Conservation (phyloP, 2,888 invertebrate species). For the Mystacides longicornis region DNA sequence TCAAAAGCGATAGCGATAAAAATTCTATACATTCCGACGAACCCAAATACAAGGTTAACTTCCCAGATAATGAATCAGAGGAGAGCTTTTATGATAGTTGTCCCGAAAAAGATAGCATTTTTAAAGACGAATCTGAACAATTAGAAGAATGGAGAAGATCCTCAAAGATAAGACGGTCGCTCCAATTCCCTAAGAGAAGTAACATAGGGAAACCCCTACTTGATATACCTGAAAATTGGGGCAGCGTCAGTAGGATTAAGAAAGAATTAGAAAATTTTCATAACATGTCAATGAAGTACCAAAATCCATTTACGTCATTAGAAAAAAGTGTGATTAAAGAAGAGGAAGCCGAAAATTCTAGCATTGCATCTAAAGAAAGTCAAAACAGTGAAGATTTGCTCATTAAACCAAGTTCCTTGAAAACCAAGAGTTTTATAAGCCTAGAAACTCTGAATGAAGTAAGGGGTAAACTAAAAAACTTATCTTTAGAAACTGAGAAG, state of each 20-base stretch:
- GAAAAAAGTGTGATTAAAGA: constrained; percentile 14
- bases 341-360: constrained; percentile 8
- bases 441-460: constrained; percentile 55
- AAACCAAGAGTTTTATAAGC: constrained; percentile 47
- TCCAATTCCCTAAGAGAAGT: constrained; percentile 50
- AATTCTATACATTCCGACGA: constrained; percentile 12
- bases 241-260: constrained; percentile 47
- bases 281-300: constrained; percentile 5
- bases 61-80: constrained; percentile 21
- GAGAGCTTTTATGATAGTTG: constrained; percentile 25
- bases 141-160: constrained; percentile 54
- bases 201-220: constrained; percentile 27
- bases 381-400: constrained; percentile 19
- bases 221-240: constrained; percentile 42
- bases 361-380: constrained; percentile 4
- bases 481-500: constrained; percentile 31
- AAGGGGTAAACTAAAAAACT: constrained; percentile 46
- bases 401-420: constrained; percentile 25
- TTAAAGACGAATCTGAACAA: constrained; percentile 25
- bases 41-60: constrained; percentile 18
- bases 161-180: constrained; percentile 55
- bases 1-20: constrained; percentile 21
- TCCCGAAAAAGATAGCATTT: constrained; percentile 25
- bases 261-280: constrained; percentile 48
- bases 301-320: constrained; percentile 4